phyloP scores from a whole-genome alignment of 2,113 vertebrate species.

The Excalfactoria chinensis region DNA sequence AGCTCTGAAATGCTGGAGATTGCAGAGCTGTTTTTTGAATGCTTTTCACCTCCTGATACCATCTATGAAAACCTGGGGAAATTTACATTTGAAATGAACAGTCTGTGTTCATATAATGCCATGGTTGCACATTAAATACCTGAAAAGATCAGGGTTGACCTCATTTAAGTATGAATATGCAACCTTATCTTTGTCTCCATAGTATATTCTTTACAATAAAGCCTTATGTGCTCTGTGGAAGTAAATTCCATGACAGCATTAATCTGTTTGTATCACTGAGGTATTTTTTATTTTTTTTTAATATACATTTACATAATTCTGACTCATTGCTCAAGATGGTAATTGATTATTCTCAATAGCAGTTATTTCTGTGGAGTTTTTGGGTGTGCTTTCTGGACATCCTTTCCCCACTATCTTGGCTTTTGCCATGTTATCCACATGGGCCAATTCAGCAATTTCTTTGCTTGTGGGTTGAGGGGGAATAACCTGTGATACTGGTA shows the following conservation, averaged over 20 bases:
- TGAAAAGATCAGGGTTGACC: background rate
- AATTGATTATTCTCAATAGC: background rate
- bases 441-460: background rate
- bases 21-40: background rate
- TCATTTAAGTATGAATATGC: background rate
- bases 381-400: background rate
- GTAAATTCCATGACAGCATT: background rate
- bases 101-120: background rate
- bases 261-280: background rate
- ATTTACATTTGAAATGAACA: background rate
- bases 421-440: fast-evolving
- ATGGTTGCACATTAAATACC: background rate
- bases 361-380: background rate
- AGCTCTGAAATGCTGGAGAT: background rate
- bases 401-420: background rate
- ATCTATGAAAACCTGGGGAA: background rate
- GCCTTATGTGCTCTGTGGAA: background rate
- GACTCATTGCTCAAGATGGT: background rate
- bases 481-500: background rate
- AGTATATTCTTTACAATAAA: background rate
- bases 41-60: background rate
- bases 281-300: background rate
- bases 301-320: background rate
- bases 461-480: background rate
- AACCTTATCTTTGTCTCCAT: background rate